phyloP scores from a whole-genome alignment of 2,888 invertebrate genomes.

The Leistus spinibarbis region DNA sequence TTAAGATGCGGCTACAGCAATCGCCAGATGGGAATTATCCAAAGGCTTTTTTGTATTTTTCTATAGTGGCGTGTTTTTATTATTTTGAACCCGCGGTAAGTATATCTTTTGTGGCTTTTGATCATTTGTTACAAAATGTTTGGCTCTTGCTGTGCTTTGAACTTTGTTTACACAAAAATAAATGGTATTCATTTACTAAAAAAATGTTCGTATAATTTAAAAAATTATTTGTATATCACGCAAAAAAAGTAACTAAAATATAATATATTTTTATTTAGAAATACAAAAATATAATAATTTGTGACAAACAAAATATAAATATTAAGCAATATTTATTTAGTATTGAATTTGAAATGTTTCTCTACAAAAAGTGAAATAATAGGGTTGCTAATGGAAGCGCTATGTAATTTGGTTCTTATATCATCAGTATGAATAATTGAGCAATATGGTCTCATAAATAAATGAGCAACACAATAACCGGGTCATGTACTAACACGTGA shows the following conservation, averaged over 20 bases:
- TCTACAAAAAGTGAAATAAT: neutral
- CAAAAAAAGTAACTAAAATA: no score
- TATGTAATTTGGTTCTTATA: neutral
- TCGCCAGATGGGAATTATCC: constrained; percentile 33
- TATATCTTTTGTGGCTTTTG: constrained; percentile 27
- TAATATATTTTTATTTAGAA: no score
- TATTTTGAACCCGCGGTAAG: neutral
- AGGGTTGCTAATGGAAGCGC: no score
- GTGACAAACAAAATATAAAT: neutral
- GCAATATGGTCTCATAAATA: neutral
- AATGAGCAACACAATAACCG: neutral
- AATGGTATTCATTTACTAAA: neutral
- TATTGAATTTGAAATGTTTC: neutral
- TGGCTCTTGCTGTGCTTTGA: constrained; percentile 7
- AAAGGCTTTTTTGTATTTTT: constrained; percentile 23
- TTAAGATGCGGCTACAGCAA: constrained; percentile 18
- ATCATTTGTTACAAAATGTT: constrained; percentile 29
- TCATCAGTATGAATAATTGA: neutral
- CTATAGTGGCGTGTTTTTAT: constrained; percentile 10
- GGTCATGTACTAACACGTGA: neutral
- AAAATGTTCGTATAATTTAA: neutral
- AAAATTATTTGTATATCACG: neutral
- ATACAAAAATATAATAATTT: no score
- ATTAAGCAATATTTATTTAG: neutral
- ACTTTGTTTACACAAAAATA: neutral